These are phyloP conservation scores for Orthosia cruda DNA, from an alignment of 2,888 invertebrate genomes.

Conservation along the genomic window DNA sequence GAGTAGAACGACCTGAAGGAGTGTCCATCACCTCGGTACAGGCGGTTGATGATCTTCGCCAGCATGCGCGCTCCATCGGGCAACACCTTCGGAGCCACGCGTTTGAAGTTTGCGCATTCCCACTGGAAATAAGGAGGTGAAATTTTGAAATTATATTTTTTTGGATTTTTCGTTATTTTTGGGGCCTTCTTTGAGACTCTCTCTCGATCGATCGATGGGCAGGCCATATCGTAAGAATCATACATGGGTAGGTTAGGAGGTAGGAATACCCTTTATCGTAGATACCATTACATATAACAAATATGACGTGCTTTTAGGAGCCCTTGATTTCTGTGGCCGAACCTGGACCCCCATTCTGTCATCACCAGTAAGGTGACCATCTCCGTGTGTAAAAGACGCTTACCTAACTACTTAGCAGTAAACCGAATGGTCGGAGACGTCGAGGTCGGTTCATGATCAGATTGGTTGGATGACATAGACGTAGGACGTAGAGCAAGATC, in stretches of 20 bases:
- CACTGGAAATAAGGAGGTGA: constrained; percentile 78
- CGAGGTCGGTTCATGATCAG: background rate
- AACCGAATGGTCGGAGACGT: background rate
- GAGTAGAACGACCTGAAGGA: constrained; percentile 94
- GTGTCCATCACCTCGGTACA: constrained; percentile 93
- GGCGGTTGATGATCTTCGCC: constrained; percentile 94
- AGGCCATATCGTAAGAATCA: too few species aligned
- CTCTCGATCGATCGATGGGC: background rate
- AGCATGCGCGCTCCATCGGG: constrained; percentile 96
- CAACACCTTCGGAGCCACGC: constrained; percentile 93
- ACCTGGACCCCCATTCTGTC: too few species aligned
- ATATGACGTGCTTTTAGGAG: too few species aligned
- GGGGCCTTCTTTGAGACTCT: background rate
- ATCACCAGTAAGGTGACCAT: too few species aligned
- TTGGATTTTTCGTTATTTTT: background rate
- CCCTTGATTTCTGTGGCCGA: too few species aligned
- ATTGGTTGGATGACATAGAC: background rate
- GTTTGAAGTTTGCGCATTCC: constrained; percentile 95
- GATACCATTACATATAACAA: too few species aligned
- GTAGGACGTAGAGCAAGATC: background rate
- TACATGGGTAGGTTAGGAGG: too few species aligned
- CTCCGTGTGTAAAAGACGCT: background rate
- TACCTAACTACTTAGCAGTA: background rate
- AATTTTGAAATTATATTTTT: background rate
- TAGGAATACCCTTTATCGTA: too few species aligned